phyloP scores from a whole-genome alignment of 2,888 invertebrate species.

The Acleris cristana region DNA sequence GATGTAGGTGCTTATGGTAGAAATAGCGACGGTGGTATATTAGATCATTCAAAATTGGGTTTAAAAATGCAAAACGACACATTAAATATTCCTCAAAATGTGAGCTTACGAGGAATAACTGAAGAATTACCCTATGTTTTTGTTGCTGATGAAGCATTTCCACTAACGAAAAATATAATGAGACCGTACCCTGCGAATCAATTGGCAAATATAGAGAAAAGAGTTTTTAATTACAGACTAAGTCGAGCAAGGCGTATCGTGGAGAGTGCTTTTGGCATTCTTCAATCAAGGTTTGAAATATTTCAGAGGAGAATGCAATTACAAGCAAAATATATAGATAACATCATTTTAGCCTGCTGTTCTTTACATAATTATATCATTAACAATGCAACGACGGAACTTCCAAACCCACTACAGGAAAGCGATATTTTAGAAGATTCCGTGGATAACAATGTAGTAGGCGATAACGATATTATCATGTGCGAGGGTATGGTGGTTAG shows the following conservation, averaged over 20 bases:
- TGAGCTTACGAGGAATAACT: constrained; percentile 17
- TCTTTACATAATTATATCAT: constrained; percentile 16
- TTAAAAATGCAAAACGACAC: constrained; percentile 4
- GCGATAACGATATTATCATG: neutral
- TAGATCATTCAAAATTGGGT: constrained; percentile 4
- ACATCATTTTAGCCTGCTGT: constrained; percentile 17
- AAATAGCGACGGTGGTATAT: constrained; percentile 10
- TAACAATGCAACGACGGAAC: constrained; percentile 25
- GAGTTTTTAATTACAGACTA: constrained; percentile 19
- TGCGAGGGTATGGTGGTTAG: constrained; percentile 36
- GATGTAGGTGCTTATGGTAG: constrained; percentile 20
- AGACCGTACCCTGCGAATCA: constrained; percentile 26
- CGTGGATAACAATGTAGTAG: constrained; percentile 34
- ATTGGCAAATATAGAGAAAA: constrained; percentile 4
- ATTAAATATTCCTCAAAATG: constrained; percentile 1
- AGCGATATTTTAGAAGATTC: constrained; percentile 34
- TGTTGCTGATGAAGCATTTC: constrained; percentile 35
- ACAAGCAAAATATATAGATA: constrained; percentile 26
- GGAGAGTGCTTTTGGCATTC: constrained; percentile 32
- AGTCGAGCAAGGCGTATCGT: constrained; percentile 32
- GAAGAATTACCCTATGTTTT: constrained; percentile 27
- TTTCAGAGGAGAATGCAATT: constrained; percentile 29
- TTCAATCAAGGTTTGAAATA: constrained; percentile 27
- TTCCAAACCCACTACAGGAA: constrained; percentile 29
- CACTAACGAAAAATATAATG: constrained; percentile 33